Evolutionary conservation across 2,888 invertebrate species (phyloP).

Genomic region (Unio delphinus): DNA sequence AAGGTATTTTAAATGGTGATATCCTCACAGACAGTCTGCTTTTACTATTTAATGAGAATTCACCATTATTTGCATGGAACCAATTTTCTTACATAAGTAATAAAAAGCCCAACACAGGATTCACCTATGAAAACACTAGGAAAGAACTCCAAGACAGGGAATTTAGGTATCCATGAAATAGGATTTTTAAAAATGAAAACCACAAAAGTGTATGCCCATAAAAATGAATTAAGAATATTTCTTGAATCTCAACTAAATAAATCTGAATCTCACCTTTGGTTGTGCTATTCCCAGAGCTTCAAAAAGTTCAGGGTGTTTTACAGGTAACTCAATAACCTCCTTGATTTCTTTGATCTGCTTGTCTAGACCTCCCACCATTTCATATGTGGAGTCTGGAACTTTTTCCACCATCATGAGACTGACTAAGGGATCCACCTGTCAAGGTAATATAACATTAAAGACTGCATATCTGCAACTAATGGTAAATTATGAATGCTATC

Average conservation of each 20-base stretch:
- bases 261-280: slow-evolving; percentile 79
- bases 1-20: no score
- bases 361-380: slow-evolving; percentile 99
- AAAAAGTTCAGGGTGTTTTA: slow-evolving; percentile 99
- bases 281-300: slow-evolving; percentile 99
- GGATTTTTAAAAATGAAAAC: background rate
- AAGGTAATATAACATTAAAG: background rate
- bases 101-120: no score
- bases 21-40: no score
- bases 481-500: background rate
- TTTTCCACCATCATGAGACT: slow-evolving; percentile 99
- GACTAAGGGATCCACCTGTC: slow-evolving; percentile 92
- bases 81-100: no score
- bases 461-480: background rate
- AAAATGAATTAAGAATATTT: background rate
- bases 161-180: no score
- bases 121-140: no score
- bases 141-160: no score
- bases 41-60: no score
- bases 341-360: slow-evolving; percentile 99
- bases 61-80: no score
- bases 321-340: slow-evolving; percentile 98
- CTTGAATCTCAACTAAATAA: background rate
- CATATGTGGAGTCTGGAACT: slow-evolving; percentile 99
- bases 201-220: background rate